A percentile compares a stretch with the other conserved stretches of the same genome.
phyloP scores from a whole-genome alignment of 2,113 vertebrate species.

The Vulpes lagopus region DNA sequence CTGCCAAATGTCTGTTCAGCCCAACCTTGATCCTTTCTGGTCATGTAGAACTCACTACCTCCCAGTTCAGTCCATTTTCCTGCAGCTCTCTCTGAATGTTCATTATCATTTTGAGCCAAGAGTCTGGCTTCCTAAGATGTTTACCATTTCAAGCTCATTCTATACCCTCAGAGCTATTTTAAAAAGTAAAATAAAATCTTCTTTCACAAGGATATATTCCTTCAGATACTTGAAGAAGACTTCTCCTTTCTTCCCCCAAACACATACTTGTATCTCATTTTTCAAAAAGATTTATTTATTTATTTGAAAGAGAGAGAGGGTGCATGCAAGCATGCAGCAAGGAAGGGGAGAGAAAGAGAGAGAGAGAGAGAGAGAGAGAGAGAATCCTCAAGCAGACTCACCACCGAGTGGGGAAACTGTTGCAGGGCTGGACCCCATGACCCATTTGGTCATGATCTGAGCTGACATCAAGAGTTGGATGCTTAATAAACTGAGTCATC shows the following conservation, averaged over 20 bases:
- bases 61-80: neutral
- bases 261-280: neutral
- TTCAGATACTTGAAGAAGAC: neutral
- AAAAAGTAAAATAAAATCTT: neutral
- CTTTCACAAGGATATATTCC: neutral
- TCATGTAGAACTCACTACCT: neutral
- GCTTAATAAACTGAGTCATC: neutral
- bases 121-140: constrained; percentile 12
- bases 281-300: neutral
- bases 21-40: neutral
- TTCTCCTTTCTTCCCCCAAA: neutral
- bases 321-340: neutral
- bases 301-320: neutral
- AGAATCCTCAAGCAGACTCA: neutral
- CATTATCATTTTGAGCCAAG: neutral
- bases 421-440: neutral
- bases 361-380: neutral
- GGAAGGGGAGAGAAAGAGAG: neutral
- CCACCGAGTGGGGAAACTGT: neutral
- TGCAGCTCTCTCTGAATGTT: neutral
- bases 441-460: neutral
- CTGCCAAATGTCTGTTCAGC: neutral
- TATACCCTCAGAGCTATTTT: neutral
- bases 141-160: neutral
- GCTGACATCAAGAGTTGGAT: neutral